Conservation (phyloP, 2,113 vertebrate genomes). For the Morone saxatilis region DNA sequence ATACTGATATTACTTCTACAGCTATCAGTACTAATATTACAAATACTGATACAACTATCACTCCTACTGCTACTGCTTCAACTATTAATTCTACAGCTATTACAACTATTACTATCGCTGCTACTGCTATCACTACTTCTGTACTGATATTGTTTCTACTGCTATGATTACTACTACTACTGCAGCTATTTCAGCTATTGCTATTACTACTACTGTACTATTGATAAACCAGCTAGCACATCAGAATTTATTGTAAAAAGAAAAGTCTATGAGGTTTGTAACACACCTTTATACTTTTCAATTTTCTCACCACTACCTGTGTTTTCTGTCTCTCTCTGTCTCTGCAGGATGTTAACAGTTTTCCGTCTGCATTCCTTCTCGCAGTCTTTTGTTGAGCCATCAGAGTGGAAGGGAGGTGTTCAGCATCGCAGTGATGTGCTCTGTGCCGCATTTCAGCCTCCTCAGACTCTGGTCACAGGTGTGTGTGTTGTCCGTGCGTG, state of each 20-base stretch:
- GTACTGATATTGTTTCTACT: not conserved
- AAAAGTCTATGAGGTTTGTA: not conserved
- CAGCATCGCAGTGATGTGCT: slow-evolving; percentile 70
- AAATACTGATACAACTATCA: not conserved
- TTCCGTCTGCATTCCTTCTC: slow-evolving; percentile 84
- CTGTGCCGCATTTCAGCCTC: slow-evolving; percentile 83
- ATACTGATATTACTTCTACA: too few species aligned
- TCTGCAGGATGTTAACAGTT: slow-evolving; percentile 83
- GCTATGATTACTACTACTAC: not conserved
- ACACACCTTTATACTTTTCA: not conserved
- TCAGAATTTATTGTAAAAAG: not conserved
- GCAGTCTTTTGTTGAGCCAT: slow-evolving; percentile 80
- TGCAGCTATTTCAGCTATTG: not conserved
- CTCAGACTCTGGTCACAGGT: slow-evolving; percentile 84
- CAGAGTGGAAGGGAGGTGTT: slow-evolving; percentile 85
- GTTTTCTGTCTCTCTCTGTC: slow-evolving; percentile 31
- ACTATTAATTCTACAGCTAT: not conserved
- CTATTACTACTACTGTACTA: not conserved
- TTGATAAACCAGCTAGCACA: not conserved
- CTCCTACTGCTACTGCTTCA: not conserved
- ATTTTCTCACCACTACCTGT: not conserved
- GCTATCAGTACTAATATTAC: not conserved
- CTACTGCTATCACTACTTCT: too few species aligned
- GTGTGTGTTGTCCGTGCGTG: slow-evolving; percentile 28
- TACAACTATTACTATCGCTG: not conserved